A percentile compares a stretch with the other conserved stretches of the same genome.
Evolutionary conservation across 2,888 invertebrate species (phyloP).

Genomic region (Eilema sororculum): DNA sequence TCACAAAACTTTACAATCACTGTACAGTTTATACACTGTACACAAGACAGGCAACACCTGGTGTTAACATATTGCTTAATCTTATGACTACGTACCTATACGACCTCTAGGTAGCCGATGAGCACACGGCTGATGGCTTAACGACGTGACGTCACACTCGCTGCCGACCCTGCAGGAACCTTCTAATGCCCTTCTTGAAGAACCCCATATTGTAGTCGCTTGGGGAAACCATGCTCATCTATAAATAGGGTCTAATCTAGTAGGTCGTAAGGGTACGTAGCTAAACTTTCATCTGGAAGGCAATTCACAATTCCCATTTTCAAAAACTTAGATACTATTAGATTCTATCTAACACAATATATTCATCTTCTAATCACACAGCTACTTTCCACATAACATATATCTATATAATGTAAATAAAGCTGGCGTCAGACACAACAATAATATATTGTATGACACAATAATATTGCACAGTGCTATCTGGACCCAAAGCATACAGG

Average conservation of each 20-base stretch:
- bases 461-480: too few species aligned
- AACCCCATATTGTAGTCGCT: too few species aligned
- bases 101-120: too few species aligned
- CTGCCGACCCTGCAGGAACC: too few species aligned
- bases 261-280: too few species aligned
- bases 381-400: background rate
- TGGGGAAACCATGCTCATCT: too few species aligned
- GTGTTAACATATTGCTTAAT: background rate
- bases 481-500: too few species aligned
- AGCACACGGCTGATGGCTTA: too few species aligned
- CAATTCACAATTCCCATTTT: background rate
- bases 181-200: too few species aligned
- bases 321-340: background rate
- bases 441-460: too few species aligned
- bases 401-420: background rate
- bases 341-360: background rate
- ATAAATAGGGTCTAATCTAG: too few species aligned
- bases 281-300: background rate
- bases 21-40: constrained; percentile 3
- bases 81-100: background rate
- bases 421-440: background rate
- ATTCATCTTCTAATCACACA: background rate
- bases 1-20: constrained; percentile 32
- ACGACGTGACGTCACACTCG: too few species aligned
- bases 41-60: background rate